Percentiles rank a stretch among this genome's conserved stretches.
phyloP scores from a whole-genome alignment of 2,113 vertebrate species.

The Dasyurus viverrinus region DNA sequence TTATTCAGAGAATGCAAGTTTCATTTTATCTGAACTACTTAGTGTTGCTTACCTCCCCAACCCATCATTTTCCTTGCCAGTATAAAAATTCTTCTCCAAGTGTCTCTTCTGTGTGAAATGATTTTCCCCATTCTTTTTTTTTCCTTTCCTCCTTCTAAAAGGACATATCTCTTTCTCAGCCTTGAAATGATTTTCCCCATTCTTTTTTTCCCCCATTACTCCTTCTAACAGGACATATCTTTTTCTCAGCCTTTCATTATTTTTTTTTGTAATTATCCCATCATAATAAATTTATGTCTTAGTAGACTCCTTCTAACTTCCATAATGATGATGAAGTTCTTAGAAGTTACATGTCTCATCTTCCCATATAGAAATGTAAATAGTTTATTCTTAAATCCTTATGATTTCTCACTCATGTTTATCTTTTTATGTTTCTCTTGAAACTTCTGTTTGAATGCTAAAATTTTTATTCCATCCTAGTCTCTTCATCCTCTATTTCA shows the following conservation, averaged over 20 bases:
- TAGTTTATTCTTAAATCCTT: not conserved
- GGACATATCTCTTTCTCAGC: not conserved
- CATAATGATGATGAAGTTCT: not conserved
- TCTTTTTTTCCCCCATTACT: not conserved
- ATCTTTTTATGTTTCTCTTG: not conserved
- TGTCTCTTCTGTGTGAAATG: not conserved
- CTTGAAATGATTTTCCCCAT: not conserved
- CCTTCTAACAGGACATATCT: not conserved
- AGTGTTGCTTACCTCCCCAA: not conserved
- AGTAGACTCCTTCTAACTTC: not conserved
- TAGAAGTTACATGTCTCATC: not conserved
- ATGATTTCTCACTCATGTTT: not conserved
- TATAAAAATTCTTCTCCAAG: not conserved
- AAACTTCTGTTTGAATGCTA: not conserved
- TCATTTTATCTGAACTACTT: not conserved
- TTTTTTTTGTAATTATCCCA: not conserved
- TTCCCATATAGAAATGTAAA: not conserved
- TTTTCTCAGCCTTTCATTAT: not conserved
- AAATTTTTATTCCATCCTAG: not conserved
- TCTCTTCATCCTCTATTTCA: not conserved
- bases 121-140: not conserved
- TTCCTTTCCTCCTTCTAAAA: not conserved
- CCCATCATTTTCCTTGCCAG: not conserved
- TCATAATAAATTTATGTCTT: not conserved
- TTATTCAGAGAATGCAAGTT: not conserved